Evolutionary conservation across 1,140 invertebrate genomes (phyloP).

Genomic region (Drosophila kikkawai): DNA sequence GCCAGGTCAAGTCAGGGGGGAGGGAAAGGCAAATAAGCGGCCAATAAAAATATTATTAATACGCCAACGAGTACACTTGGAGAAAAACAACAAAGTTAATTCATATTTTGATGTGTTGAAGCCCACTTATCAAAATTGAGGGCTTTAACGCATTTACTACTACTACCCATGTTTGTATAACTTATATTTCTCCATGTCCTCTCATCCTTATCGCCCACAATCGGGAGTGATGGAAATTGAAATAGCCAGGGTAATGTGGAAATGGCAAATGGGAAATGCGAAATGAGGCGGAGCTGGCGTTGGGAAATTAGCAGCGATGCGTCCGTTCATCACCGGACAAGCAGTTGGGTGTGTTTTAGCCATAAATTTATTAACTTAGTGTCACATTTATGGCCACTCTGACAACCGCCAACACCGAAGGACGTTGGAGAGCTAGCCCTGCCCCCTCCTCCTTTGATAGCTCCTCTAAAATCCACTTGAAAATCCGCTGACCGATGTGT

Average conservation of each 20-base stretch:
- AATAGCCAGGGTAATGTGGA: conserved; percentile 26
- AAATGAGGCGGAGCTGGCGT: conserved; percentile 7
- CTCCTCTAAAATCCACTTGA: conserved; percentile 47
- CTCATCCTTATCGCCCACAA: conserved; percentile 26
- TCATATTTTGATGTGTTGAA: conserved; percentile 12
- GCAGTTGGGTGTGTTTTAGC: conserved; percentile 77
- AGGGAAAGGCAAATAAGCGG: conserved; percentile 70
- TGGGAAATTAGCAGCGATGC: conserved; percentile 50
- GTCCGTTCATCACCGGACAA: conserved; percentile 40
- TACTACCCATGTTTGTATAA: conserved; percentile 14
- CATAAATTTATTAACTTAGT: conserved; percentile 84
- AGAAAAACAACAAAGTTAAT: neutral
- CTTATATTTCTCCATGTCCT: conserved; percentile 26
- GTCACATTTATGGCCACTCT: conserved; percentile 79
- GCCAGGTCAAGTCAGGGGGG: conserved; percentile 29
- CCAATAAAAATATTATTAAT: conserved; percentile 82
- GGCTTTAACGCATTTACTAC: conserved; percentile 4
- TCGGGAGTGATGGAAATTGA: conserved; percentile 32
- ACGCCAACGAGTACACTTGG: conserved; percentile 57
- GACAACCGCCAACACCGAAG: conserved; percentile 41
- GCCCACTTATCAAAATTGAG: conserved; percentile 37
- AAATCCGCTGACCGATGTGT: conserved; percentile 35
- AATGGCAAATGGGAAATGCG: conserved; percentile 7
- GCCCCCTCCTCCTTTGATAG: neutral
- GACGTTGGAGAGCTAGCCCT: neutral